Evolutionary conservation across 2,113 vertebrate genomes (phyloP), one percentile per base, ranked within the genome.

Genomic region (Planiliza haematocheilus): DNA sequence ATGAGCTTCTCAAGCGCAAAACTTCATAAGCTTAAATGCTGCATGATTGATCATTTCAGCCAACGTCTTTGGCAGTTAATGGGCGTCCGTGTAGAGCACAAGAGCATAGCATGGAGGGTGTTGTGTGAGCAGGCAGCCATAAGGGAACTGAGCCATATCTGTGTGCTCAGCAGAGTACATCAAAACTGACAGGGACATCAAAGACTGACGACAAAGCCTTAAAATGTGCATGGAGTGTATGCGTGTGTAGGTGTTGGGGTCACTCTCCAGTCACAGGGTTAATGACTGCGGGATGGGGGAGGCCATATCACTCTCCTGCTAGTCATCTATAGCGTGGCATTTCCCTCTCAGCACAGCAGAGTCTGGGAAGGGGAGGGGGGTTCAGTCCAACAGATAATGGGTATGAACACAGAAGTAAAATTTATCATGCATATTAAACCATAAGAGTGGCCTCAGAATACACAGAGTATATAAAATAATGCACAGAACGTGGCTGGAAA

Each of bases 381-480:
- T 68, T 87, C 82, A 87, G 89, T 84, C 89, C 89, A 55, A 85
- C 50, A 64, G 86, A 91, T 90, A 93, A 93, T 91, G 76, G 85
- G 85, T 79, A 87, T 89, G 89, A 93, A 91, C 88, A 90, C 74
- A 82, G 81, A 87, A 91, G 86, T 91, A 89, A 92, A 91, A 94
- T 92, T 88, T 83, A 93, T 92, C 89, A 87, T 89, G 91, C 91
- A 93, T 92, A 92, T 91, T 90, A 94, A 93, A 92, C 69, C 91
- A 87, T 75, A 89, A 84, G 82, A 87, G 89, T 86, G 83, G 88
- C 88, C 87, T 85, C 80, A 59, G 90, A 91, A 92, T 91, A 91
- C 89, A 90, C 90, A 88, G 87, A 89, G 86, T 72, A 53, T 87
- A 89, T 91, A 89, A 90, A 92, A 90, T 81, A 85, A 90, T 87